A percentile compares a stretch with the other conserved stretches of the same genome.
Evolutionary conservation across 2,113 vertebrate species (phyloP).

Genomic region (Perca schrenkii): DNA sequence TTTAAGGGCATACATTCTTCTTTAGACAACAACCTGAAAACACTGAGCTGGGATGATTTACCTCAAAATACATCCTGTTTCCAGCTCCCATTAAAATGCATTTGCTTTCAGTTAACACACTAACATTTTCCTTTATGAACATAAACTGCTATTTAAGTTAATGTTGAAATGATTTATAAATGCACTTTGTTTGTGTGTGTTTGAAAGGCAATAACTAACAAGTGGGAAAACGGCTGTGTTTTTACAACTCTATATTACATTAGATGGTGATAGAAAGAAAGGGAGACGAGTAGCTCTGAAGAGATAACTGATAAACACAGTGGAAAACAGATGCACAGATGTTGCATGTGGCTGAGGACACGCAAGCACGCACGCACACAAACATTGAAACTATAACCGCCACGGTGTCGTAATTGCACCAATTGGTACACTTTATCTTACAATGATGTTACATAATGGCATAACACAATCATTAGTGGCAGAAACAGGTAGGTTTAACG

Average conservation of each 20-base stretch:
- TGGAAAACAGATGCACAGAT: conserved; percentile 40
- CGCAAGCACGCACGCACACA: not conserved
- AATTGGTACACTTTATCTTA: not conserved
- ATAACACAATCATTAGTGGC: not conserved
- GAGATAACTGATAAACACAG: conserved; percentile 24
- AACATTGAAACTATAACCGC: not conserved
- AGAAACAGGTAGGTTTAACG: not conserved
- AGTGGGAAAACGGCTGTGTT: not conserved
- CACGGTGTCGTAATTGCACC: not conserved
- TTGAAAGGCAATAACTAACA: not conserved
- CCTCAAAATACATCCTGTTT: not conserved
- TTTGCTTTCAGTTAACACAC: not conserved
- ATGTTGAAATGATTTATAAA: not conserved
- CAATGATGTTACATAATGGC: not conserved
- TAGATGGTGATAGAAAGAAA: not conserved
- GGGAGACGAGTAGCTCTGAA: not conserved
- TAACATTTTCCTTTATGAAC: too few species aligned
- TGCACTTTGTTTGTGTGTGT: conserved; percentile 4
- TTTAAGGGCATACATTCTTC: conserved; percentile 27
- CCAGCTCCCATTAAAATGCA: not conserved
- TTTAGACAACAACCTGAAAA: conserved; percentile 12
- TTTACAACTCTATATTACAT: conserved; percentile 12
- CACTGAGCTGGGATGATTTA: not conserved
- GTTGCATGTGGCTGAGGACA: not conserved
- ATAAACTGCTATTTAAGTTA: not conserved